Percentiles rank a stretch among this genome's conserved stretches.
Evolutionary conservation across 2,113 vertebrate species (phyloP).

Genomic region (Thunnus thynnus): DNA sequence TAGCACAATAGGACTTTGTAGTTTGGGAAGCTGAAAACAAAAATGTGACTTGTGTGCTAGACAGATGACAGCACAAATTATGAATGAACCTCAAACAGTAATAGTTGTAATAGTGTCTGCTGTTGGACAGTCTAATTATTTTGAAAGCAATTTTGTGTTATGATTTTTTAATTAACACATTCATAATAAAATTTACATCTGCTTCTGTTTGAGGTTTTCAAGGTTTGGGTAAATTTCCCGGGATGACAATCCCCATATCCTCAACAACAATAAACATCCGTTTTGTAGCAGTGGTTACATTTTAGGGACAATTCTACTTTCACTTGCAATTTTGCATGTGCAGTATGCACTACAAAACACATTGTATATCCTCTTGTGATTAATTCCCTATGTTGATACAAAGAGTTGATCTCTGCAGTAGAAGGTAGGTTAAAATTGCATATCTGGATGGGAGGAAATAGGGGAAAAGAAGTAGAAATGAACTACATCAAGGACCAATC

Average conservation of each 20-base stretch:
- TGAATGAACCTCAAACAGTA: conserved; percentile 10
- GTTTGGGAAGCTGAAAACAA: neutral
- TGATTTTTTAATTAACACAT: conserved; percentile 2
- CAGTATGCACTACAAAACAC: too few species aligned
- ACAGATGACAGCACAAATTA: neutral
- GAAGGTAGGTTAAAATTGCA: neutral
- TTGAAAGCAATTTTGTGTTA: neutral
- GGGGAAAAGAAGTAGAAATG: neutral
- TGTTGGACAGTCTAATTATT: neutral
- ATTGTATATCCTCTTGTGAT: too few species aligned
- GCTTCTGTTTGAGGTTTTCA: neutral
- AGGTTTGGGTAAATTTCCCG: too few species aligned
- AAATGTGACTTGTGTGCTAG: conserved; percentile 17
- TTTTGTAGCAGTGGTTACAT: too few species aligned
- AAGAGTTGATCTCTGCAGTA: neutral
- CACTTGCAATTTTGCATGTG: too few species aligned
- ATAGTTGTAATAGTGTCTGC: neutral
- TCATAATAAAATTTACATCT: neutral
- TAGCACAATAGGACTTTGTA: neutral
- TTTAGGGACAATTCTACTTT: too few species aligned
- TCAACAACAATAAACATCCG: too few species aligned
- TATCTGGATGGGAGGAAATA: neutral
- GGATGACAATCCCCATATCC: too few species aligned
- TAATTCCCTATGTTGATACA: too few species aligned
- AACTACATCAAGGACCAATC: neutral